Evolutionary conservation across 2,888 invertebrate genomes (phyloP).

Genomic region (Phortica magna): DNA sequence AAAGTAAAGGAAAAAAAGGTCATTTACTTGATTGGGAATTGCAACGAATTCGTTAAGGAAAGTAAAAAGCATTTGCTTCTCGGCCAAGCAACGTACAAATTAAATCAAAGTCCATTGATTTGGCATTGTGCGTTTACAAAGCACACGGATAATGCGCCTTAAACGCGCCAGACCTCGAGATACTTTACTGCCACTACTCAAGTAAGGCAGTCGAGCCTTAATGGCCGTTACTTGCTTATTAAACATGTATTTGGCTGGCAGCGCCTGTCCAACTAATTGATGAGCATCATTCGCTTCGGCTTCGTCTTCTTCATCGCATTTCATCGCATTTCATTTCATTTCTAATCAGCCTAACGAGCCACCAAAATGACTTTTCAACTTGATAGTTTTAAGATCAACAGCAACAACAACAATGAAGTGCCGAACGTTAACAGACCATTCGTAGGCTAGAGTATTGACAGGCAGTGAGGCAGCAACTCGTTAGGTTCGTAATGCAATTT

Average conservation of each 20-base stretch:
- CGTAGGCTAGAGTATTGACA: neutral
- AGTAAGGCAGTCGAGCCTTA: neutral
- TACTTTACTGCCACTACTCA: no score
- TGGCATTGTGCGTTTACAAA: no score
- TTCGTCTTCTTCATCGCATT: neutral
- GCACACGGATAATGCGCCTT: no score
- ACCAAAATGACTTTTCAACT: constrained; percentile 13
- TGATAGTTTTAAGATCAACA: neutral
- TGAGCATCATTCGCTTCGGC: neutral
- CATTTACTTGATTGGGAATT: constrained; percentile 11
- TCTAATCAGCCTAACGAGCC: constrained; percentile 10
- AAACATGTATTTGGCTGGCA: neutral
- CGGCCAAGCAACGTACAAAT: no score
- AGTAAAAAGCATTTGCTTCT: no score
- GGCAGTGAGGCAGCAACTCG: neutral
- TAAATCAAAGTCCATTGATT: no score
- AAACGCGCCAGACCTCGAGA: no score
- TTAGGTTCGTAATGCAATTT: neutral
- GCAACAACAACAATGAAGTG: neutral
- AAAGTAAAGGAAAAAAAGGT: neutral
- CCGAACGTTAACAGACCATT: neutral
- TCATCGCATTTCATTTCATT: neutral
- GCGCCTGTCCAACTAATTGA: neutral
- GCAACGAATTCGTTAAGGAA: neutral
- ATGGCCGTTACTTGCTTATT: neutral